Base-by-base conservation (phyloP, 2,113 vertebrate species). In the Oreochromis niloticus region DNA sequence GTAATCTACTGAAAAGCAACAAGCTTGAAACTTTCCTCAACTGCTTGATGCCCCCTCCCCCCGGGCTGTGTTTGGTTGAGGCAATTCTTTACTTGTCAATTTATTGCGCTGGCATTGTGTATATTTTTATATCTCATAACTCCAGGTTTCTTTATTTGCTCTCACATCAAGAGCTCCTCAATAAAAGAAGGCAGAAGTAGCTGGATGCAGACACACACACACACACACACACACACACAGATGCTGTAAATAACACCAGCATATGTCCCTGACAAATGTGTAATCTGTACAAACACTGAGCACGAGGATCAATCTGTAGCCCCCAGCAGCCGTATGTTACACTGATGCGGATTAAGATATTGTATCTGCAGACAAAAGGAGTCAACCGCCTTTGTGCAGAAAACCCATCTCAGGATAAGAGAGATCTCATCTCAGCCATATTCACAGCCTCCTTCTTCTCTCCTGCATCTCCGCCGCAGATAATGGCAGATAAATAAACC, bases 301-400 rank as follows among this genome's bases (percentile, higher is more conserved):
- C 39, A 59, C 7, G 39, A 85, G 9, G 78, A 85, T 59, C 46
- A 87, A 68, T 88, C 24, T 87, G 83, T 80, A 66, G 83, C 86
- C 85, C 4, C 85, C 80, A 85, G 83, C 85, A 52, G 85, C 66
- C 5, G 19, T 75, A 73, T 46, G 84, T 61, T 71, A 88, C 88
- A 86, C 84, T 54, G 87, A 87, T 89, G 66, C n/a, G 32, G 84
- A 89, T 91, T 59, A 73, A 86, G 90, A 91, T 88, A 46, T 19
- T 80, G 80, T 56, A 39, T 88, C 85, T 84, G 88, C 91, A 91
- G 85, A 95, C 89, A 91, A 92, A 88, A 92, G 84, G 88, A 91
- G 75, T 87, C 86, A 56, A 56, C 83, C 84, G 54, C 41, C 85
- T 82, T 66, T 12, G 81, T n/a, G 80, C n/a, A 83, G 83, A 83